Conservation (phyloP, 2,797 vertebrate genomes). For the Taenioides sp. region DNA sequence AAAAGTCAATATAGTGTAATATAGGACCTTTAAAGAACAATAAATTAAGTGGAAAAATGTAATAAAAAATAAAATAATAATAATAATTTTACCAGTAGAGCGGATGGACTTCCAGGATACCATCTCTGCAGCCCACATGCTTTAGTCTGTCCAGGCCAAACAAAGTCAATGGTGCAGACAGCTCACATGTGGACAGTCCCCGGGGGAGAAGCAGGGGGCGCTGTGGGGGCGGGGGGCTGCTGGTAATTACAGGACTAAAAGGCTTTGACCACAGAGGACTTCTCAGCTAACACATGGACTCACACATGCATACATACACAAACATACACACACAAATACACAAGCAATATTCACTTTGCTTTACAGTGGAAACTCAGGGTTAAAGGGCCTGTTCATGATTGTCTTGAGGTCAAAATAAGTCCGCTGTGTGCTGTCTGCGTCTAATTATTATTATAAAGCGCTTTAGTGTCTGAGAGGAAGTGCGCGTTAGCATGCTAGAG, state of each 20-base stretch:
- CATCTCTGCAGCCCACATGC: slow-evolving; percentile 12
- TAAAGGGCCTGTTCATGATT: too few species aligned
- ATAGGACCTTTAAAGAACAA: too few species aligned
- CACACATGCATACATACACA: slow-evolving; percentile 11
- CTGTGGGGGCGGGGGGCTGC: neutral
- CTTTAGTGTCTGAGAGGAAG: too few species aligned
- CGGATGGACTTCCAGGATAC: neutral
- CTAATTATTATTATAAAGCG: too few species aligned
- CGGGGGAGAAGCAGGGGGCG: neutral
- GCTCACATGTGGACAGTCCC: slow-evolving; percentile 33
- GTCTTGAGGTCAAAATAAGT: too few species aligned
- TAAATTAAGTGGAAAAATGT: too few species aligned
- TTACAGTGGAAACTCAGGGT: neutral
- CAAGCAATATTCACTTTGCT: slow-evolving; percentile 21
- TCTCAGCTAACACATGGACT: slow-evolving; percentile 20
- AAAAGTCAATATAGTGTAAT: too few species aligned
- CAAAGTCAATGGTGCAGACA: slow-evolving; percentile 38
- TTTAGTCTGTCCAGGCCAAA: slow-evolving; percentile 10
- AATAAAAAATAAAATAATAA: too few species aligned
- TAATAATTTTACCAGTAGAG: neutral
- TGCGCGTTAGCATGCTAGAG: too few species aligned
- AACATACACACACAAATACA: slow-evolving; percentile 18
- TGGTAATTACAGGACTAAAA: slow-evolving; percentile 35
- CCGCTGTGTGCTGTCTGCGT: too few species aligned
- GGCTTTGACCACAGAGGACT: slow-evolving; percentile 18